Conservation (phyloP, 2,113 vertebrate genomes). For the Otis tarda region DNA sequence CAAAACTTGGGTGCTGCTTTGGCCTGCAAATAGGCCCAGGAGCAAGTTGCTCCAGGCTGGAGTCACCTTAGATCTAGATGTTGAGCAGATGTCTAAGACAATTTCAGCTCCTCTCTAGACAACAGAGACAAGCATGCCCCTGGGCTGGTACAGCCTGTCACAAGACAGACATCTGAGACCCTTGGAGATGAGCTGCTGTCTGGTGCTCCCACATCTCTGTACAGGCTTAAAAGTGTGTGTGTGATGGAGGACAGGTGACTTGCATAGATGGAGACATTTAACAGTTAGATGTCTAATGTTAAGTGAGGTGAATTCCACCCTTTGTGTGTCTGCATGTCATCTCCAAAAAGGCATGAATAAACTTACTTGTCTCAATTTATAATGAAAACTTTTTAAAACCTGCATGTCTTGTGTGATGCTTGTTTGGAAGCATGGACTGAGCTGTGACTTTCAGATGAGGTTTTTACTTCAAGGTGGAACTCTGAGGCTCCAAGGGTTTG, state of each 20-base stretch:
- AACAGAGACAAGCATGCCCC: background rate
- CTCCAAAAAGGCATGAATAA: background rate
- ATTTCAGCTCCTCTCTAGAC: background rate
- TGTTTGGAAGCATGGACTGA: background rate
- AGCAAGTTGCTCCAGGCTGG: background rate
- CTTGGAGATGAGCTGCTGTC: background rate
- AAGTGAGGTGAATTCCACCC: background rate
- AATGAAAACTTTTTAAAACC: background rate
- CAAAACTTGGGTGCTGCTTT: background rate
- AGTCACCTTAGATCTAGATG: background rate
- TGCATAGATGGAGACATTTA: background rate
- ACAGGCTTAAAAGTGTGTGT: background rate
- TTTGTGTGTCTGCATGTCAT: background rate
- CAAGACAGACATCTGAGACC: background rate
- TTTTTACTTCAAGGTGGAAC: background rate
- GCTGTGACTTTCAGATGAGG: background rate
- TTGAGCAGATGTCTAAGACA: background rate
- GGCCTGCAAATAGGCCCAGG: background rate
- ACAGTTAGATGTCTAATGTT: background rate
- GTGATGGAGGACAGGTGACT: background rate
- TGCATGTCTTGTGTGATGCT: background rate
- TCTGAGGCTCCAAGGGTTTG: background rate
- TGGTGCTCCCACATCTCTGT: background rate
- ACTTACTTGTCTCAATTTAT: background rate
- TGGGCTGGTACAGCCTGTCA: background rate